phyloP scores from a whole-genome alignment of 2,113 vertebrate genomes.

The Coryphaenoides rupestris region DNA sequence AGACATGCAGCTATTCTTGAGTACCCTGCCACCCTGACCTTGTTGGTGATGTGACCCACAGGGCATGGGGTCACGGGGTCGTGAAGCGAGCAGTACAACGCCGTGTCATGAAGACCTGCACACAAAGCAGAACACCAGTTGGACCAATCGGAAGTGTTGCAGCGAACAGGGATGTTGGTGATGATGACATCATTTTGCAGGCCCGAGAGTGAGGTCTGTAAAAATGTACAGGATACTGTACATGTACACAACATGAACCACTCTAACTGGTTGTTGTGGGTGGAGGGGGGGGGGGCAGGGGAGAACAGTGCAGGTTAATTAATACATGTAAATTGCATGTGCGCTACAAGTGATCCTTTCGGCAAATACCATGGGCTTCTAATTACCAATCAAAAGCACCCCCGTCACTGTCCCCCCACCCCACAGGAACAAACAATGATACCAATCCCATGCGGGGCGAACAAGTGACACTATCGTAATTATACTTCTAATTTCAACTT shows the following conservation, averaged over 20 bases:
- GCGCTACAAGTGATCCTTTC: constrained; percentile 1
- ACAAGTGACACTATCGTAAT: constrained; percentile 11
- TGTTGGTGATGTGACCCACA: constrained; percentile 86
- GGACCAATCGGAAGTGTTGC: not conserved
- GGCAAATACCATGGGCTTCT: constrained; percentile 17
- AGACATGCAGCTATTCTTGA: no score
- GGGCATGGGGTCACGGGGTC: constrained; percentile 79
- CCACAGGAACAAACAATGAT: constrained; percentile 22
- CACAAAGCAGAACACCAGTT: constrained; percentile 11
- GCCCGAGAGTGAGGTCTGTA: no score
- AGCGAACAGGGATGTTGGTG: no score
- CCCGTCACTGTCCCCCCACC: constrained; percentile 22
- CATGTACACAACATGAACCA: no score
- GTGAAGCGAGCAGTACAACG: constrained; percentile 87
- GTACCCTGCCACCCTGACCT: constrained; percentile 74
- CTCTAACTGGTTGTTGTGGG: no score
- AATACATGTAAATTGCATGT: constrained; percentile 26
- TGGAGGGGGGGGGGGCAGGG: no score
- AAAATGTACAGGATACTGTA: no score
- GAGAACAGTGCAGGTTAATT: not conserved
- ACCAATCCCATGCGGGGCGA: constrained; percentile 24
- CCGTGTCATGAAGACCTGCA: constrained; percentile 82
- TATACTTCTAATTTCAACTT: constrained; percentile 27
- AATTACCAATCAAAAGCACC: constrained; percentile 42
- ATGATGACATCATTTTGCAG: no score